phyloP scores from a whole-genome alignment of 1,140 invertebrate species.

The Antheraea mylitta region DNA sequence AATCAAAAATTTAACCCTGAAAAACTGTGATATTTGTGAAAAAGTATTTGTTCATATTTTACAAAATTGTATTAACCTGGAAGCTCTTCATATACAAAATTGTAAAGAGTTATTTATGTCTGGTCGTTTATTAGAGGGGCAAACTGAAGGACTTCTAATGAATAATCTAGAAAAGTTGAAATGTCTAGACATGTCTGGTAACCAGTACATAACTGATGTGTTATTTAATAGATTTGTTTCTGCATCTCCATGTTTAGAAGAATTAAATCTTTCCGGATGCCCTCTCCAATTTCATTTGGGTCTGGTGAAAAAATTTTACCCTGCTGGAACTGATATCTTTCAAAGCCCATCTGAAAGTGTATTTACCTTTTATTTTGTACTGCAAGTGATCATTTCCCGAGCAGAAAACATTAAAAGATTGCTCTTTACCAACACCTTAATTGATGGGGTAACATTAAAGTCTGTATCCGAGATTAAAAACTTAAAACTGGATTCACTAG shows the following conservation, averaged over 20 bases:
- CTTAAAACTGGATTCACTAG: conserved; percentile 79
- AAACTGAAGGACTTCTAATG: conserved; percentile 73
- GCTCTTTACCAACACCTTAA: conserved; percentile 83
- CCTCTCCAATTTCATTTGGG: conserved; percentile 85
- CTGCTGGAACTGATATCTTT: conserved; percentile 59
- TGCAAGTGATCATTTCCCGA: conserved; percentile 79
- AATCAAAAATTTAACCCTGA: conserved; percentile 72
- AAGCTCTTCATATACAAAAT: conserved; percentile 80
- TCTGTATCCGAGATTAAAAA: conserved; percentile 76
- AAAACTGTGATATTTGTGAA: conserved; percentile 82
- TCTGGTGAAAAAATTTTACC: conserved; percentile 83
- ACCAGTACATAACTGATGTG: conserved; percentile 86
- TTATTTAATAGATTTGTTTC: conserved; percentile 83
- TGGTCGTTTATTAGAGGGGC: conserved; percentile 82
- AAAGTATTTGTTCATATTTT: conserved; percentile 81
- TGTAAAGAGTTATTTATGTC: conserved; percentile 87
- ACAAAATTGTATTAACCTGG: conserved; percentile 78
- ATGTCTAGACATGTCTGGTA: conserved; percentile 81
- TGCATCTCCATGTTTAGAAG: conserved; percentile 80
- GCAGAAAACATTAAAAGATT: conserved; percentile 79
- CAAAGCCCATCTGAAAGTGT: conserved; percentile 83
- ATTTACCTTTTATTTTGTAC: conserved; percentile 84
- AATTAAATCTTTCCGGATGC: conserved; percentile 82
- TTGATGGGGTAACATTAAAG: conserved; percentile 81
- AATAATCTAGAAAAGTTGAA: conserved; percentile 79